Evolutionary conservation across 64 coral and sea anemone genomes (phyloP).

Genomic region (Montipora sp.): DNA sequence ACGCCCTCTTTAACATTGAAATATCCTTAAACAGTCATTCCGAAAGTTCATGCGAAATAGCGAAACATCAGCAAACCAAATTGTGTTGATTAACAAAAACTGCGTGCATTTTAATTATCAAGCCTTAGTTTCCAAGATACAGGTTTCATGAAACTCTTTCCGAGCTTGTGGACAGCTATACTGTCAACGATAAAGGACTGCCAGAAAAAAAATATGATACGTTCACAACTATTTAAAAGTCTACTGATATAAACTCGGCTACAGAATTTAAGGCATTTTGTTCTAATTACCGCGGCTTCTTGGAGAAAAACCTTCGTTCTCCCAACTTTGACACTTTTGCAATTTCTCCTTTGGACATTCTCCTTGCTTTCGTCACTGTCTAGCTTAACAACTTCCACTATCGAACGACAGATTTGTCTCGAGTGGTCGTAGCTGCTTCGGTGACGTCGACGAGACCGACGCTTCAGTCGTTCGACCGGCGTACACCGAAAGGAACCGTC

Average conservation of each 20-base stretch:
- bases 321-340: slow-evolving; percentile 31
- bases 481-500: slow-evolving; percentile 16
- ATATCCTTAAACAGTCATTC: too few relatives aligned
- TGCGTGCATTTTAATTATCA: too few relatives aligned
- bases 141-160: too few relatives aligned
- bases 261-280: neutral
- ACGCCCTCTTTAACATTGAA: too few relatives aligned
- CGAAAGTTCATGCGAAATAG: too few relatives aligned
- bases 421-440: slow-evolving; percentile 61
- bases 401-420: slow-evolving; percentile 48
- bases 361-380: slow-evolving; percentile 38
- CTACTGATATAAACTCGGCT: neutral
- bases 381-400: slow-evolving; percentile 27
- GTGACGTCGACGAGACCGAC: slow-evolving; percentile 42
- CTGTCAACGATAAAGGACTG: too few relatives aligned
- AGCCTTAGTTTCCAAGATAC: too few relatives aligned
- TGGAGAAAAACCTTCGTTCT: slow-evolving; percentile 56
- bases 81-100: too few relatives aligned
- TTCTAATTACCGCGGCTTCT: slow-evolving; percentile 36
- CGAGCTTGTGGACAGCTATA: too few relatives aligned
- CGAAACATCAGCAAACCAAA: too few relatives aligned
- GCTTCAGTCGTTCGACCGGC: slow-evolving; percentile 24
- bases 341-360: neutral
- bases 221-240: too few relatives aligned
- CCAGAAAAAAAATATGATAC: too few relatives aligned